These are phyloP conservation scores for Xestia rhomboidea DNA, from an alignment of 2,888 invertebrate species.

Conservation along the genomic window DNA sequence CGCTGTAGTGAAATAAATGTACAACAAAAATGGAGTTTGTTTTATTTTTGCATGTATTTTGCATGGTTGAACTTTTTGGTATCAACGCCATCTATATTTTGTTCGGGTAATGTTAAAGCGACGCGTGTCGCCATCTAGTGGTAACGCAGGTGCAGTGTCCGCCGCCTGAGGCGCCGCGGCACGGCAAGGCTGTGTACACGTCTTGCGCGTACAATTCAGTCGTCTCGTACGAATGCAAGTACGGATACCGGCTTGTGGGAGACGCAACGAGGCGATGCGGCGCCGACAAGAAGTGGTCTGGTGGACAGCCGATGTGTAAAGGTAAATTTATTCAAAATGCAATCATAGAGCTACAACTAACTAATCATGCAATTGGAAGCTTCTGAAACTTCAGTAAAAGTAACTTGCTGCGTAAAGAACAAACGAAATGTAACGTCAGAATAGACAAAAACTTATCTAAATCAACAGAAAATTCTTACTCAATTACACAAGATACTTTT, in stretches of 20 bases:
- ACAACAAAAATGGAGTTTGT: conserved; percentile 78
- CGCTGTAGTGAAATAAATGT: conserved; percentile 88
- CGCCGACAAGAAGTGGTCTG: conserved; percentile 98
- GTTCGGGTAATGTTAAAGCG: conserved; percentile 82
- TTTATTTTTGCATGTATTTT: conserved; percentile 83
- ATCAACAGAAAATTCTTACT: not conserved
- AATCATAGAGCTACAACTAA: not conserved
- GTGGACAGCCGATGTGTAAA: conserved; percentile 97
- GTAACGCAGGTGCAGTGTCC: conserved; percentile 98
- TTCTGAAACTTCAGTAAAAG: not conserved
- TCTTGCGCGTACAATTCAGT: conserved; percentile 98
- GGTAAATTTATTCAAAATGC: conserved; percentile 88
- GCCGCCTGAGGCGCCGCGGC: conserved; percentile 96
- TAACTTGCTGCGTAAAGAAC: not conserved
- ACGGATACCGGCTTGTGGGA: conserved; percentile 97
- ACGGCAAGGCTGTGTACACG: conserved; percentile 98
- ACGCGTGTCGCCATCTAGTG: conserved; percentile 91
- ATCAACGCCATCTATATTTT: conserved; percentile 76
- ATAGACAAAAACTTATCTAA: not conserved
- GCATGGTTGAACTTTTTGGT: conserved; percentile 59
- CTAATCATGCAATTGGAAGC: not conserved
- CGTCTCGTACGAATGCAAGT: conserved; percentile 98
- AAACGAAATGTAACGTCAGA: not conserved
- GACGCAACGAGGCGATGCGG: conserved; percentile 97
- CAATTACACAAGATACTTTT: not conserved